Evolutionary conservation across 1,140 invertebrate species (phyloP), one percentile per base, ranked within the genome.

Genomic region (Pogonus chalceus): DNA sequence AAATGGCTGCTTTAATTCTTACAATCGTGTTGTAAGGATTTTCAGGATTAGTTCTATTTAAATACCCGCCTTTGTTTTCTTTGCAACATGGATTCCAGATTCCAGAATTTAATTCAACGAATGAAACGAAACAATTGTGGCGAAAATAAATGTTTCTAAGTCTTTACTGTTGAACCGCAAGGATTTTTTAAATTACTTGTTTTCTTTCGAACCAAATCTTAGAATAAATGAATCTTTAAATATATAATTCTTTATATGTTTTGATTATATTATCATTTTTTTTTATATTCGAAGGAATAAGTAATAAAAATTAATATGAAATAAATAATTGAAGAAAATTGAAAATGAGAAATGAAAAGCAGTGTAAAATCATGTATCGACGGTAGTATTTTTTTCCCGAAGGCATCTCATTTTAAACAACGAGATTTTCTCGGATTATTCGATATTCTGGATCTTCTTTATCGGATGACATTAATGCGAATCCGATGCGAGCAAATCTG

Each of bases 301-400:
- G n/a, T n/a, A n/a, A n/a, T n/a, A 50, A 50, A 50, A 23, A 49
- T 4, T 22, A 23, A 22, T 9, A 23, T 14, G 26, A 21, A 18
- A 49, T 49, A 49, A 49, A 52, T 20, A 20, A 39, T 43, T 24
- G 20, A 43, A 20, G 31, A 43, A 52, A 52, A 22, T 43, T 43
- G 35, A 31, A 51, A 23, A 43, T 39, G 20, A 31, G 35, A 4
- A 35, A 35, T 4, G 18, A 35, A 51, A 37, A 37, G 7, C 48
- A 49, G 23, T 31, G 35, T 3, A 54, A 48, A 49, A 20, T 26
- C n/a, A n/a, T n/a, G 26, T 14, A 7, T 31, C 26, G 26, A 31
- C 26, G 26, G 14, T 7, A 14, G 7, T 31, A 4, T 14, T 43
- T 3, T 18, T 7, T 18, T 43, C 3, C 37, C 37, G 37, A 43